These are phyloP conservation scores for Bambusicola thoracicus DNA, from an alignment of 2,113 vertebrate species.

Conservation along the genomic window DNA sequence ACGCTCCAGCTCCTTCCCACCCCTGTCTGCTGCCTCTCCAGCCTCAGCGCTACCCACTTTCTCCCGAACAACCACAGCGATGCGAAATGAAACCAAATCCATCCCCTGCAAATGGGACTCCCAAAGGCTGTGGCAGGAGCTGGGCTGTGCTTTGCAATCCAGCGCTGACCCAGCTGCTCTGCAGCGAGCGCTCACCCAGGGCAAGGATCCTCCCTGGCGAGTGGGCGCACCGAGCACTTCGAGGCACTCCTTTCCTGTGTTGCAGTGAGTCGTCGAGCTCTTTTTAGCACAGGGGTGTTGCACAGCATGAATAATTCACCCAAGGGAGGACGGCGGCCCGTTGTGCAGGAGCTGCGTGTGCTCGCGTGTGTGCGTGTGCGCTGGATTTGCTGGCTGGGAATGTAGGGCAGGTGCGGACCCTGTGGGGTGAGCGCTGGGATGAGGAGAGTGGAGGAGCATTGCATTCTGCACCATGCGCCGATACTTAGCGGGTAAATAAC, in stretches of 20 bases:
- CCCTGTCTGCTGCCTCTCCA: neutral
- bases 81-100: neutral
- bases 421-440: neutral
- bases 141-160: fast-evolving
- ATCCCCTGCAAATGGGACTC: neutral
- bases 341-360: neutral
- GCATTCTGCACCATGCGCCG: slow-evolving; percentile 29
- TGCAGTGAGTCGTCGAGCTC: slow-evolving; percentile 57
- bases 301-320: slow-evolving; percentile 76
- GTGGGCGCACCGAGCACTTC: neutral
- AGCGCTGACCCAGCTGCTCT: neutral
- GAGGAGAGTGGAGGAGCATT: neutral
- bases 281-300: slow-evolving; percentile 61
- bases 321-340: slow-evolving; percentile 24
- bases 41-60: neutral
- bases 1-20: slow-evolving; percentile 15
- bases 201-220: neutral
- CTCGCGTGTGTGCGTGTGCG: neutral
- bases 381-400: neutral
- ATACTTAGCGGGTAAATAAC: slow-evolving; percentile 65
- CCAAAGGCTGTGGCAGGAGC: fast-evolving
- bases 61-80: neutral
- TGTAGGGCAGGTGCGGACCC: neutral
- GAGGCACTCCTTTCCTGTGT: slow-evolving; percentile 53
- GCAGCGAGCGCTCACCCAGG: fast-evolving